Evolutionary conservation across 1,140 invertebrate species (phyloP), one percentile per base, ranked within the genome.

Genomic region (Drosophila ambigua): DNA sequence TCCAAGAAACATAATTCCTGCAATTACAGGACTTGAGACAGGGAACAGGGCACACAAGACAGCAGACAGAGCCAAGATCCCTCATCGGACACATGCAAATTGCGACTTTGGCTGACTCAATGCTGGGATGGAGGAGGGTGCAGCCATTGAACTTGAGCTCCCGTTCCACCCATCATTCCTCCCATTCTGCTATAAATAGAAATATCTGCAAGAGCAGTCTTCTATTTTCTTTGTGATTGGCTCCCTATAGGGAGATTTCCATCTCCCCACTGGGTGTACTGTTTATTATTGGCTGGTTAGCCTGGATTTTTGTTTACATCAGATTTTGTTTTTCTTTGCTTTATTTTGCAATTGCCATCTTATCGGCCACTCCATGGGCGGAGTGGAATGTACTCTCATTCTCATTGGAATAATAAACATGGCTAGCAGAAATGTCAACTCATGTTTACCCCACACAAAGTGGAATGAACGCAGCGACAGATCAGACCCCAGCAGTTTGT

Each of bases 311-410:
- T 64, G 53, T 72, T 75, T 51, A 63, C 41, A 35, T 35, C 8
- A 16, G 28, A 31, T 61, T 50, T 74, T 49, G 9, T 53, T 66
- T 39, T 31, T 55, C 26, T 52, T 61, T 48, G 65, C 69, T 7
- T 28, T 28, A 7, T 28, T 28, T 28, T 28, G 26, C 26, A 28
- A 64, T 75, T 15, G 46, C 50, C 65, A 49, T 31, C 78, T 82
- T 83, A 83, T 83, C 79, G 79, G 79, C 45, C 65, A 83, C 61
- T 72, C 71, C 53, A 58, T 48, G 57, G 65, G 52, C 15, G 46
- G 23, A 52, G 55, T 66, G 74, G 45, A 66, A 69, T 50, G 55
- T 13, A 55, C n/a, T 8, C 15, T 16, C 35, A 24, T 11, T 58
- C 15, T 48, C 26, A 44, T 46, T 28, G 55, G 28, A 74, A 75